Base-by-base conservation (phyloP, 2,113 vertebrate genomes). In the Colinus virginianus region DNA sequence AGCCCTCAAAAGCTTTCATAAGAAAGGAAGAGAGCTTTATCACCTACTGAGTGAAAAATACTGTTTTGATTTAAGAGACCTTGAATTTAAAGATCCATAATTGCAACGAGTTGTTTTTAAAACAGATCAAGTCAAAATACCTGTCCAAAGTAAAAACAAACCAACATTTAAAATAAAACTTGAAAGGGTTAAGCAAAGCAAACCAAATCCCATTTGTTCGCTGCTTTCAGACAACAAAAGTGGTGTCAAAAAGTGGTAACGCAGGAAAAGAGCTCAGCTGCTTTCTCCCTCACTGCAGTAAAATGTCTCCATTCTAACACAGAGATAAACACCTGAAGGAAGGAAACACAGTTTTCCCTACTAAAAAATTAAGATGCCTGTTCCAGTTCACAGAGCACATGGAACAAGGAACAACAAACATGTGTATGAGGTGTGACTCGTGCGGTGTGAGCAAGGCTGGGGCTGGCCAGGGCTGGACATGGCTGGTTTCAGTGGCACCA, bases 341-440 rank as follows among this genome's bases (percentile, higher is more conserved):
- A 40, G 2, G 7, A 87, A 62, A 45, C 22, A 0, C 7, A 48
- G 14, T 13, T 40, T 38, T 82, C 13, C 5, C 22, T 49, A 19
- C 3, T 1, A 42, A 53, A 30, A 25, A 22, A 12, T 1, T 28
- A 68, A 62, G 23, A 36, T 4, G 36, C 5, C 5, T 2, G 9
- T 36, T 9, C 8, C 34, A 7, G 23, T 38, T 74, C 22, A 74
- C 17, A 26, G 56, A 49, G 18, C 10, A 38, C 17, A 25, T 1
- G 2, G 10, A 9, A 25, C 26, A 22, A 3, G 1, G 16, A 84
- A 25, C 4, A 30, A 23, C 7, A 7, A 70, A 17, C 7, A 20
- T 8, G 12, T 0, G 17, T 11, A 6, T 6, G 6, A 15, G 13
- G 3, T 18, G 5, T 0, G 1, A 13, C 8, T 8, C 7, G 36